Evolutionary conservation across 2,797 vertebrate genomes (phyloP).

Genomic region (Poliocrania exsul): DNA sequence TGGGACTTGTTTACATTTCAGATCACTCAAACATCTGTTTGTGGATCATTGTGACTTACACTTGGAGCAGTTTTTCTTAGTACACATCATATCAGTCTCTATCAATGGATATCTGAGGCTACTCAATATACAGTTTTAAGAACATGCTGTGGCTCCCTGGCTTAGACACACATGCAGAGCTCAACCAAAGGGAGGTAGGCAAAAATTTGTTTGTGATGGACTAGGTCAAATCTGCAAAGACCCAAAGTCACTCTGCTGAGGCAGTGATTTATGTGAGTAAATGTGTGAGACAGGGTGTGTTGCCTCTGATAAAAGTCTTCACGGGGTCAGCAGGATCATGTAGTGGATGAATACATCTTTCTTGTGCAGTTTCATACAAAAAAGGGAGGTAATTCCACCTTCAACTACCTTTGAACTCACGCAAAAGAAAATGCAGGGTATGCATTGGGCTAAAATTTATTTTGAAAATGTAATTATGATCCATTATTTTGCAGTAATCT

Average conservation of each 20-base stretch:
- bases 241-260: not conserved
- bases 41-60: not conserved
- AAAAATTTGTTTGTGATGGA: not conserved
- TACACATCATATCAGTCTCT: not conserved
- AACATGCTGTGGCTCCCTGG: not conserved
- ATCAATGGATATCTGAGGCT: not conserved
- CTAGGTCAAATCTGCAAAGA: not conserved
- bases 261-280: not conserved
- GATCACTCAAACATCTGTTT: not conserved
- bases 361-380: not conserved
- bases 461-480: not conserved
- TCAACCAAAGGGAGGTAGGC: not conserved
- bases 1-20: not conserved
- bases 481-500: not conserved
- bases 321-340: not conserved
- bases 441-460: not conserved
- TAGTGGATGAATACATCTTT: not conserved
- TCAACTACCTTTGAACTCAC: not conserved
- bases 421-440: not conserved
- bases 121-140: not conserved
- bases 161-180: not conserved
- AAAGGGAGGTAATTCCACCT: not conserved
- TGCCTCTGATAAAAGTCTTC: not conserved
- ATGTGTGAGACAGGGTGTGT: rapidly evolving
- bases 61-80: not conserved